These are phyloP conservation scores for Sinocyclocheilus anshuiensis DNA, from an alignment of 2,113 vertebrate genomes.

Conservation along the genomic window DNA sequence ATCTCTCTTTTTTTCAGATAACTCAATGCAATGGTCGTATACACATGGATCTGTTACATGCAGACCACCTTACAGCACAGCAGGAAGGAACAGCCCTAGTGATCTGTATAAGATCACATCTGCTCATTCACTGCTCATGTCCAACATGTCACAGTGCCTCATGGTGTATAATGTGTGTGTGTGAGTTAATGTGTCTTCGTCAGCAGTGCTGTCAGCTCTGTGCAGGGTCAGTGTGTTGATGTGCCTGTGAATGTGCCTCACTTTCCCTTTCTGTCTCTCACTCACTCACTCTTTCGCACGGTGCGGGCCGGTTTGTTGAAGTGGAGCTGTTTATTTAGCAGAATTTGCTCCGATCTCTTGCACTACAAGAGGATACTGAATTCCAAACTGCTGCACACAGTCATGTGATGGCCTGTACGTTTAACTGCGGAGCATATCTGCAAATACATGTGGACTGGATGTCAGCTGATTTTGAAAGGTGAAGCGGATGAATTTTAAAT, in stretches of 20 bases:
- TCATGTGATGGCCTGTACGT: background rate
- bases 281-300: conserved; percentile 26
- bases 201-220: conserved; percentile 50
- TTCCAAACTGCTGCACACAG: background rate
- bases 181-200: conserved; percentile 41
- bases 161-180: conserved; percentile 29
- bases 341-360: conserved; percentile 39
- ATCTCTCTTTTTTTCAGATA: too few species aligned
- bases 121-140: conserved; percentile 40
- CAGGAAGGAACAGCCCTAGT: conserved; percentile 4
- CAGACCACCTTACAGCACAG: conserved; percentile 35
- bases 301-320: conserved; percentile 9
- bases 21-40: background rate
- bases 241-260: conserved; percentile 45
- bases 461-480: background rate
- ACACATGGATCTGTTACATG: conserved; percentile 10
- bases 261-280: conserved; percentile 49
- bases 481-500: background rate
- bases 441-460: background rate
- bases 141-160: conserved; percentile 43
- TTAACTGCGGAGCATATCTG: background rate
- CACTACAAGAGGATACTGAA: conserved; percentile 8
- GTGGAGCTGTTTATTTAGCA: conserved; percentile 42
- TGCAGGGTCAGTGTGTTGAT: conserved; percentile 48
- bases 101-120: conserved; percentile 37